Base-by-base conservation (phyloP, 2,888 invertebrate species). In the Leptinotarsa tumamoca region DNA sequence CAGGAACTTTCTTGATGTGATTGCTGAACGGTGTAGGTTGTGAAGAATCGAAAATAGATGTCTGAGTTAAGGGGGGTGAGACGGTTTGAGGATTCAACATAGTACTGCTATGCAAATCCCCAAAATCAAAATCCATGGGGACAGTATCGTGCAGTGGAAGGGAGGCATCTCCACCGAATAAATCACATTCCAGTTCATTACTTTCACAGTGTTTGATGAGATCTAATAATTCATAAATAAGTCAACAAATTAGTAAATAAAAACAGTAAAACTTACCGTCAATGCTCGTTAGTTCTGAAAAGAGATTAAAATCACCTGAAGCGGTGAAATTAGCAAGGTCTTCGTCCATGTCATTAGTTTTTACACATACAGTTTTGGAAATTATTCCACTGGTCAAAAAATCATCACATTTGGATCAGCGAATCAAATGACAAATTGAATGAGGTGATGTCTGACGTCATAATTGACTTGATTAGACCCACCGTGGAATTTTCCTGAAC, bases 161-260 rank as follows among this genome's bases (percentile, higher is more conserved):
- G 0, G 91, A 84, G 10, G 88, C 87, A 52, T 90, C 90, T 80
- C 91, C 91, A 13, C 87, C 88, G 80, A 91, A 91, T 17, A 91
- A 84, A 78, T 88, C 90, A 81, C 86, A 88, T 82, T 89, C 90
- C 88, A 94, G 90, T 79, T 93, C 90, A 85, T 93, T 93, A 79
- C 89, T 92, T 87, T 93, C 93, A 84, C 92, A 94, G 79, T 92
- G 92, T 80, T 91, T 91, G 49, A 94, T 87, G 68, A 93, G 90
- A 88, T 93, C 93, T 93, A 87, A 79, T 71, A 58, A 72, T 67
- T 50, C 67, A 54, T 72, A 52, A 67, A 67, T 67, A 73, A 63
- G 23, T 56, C 27, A 10, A 50, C 15, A 52, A n/a, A 58, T 43
- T 13, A 43, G 0, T 43, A 43, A 43, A 43, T 43, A 43, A 43